A percentile compares a stretch with the other conserved stretches of the same genome.
Evolutionary conservation across 2,797 vertebrate genomes (phyloP).

Genomic region (Taenioides sp.): DNA sequence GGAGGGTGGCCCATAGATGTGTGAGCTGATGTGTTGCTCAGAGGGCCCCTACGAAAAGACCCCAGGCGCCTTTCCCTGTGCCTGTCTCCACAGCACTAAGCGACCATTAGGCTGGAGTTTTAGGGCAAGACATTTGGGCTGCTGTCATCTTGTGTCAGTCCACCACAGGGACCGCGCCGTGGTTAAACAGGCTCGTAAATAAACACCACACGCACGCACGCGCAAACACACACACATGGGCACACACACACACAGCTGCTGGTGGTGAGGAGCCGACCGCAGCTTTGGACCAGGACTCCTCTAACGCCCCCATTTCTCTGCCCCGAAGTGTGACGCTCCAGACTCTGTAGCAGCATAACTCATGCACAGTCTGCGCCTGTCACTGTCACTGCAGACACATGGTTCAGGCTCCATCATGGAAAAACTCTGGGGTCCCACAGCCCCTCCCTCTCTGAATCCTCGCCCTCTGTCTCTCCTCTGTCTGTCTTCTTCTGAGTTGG

Average conservation of each 20-base stretch:
- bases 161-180: slow-evolving; percentile 76
- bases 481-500: slow-evolving; percentile 71
- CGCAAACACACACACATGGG: slow-evolving; percentile 54
- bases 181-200: slow-evolving; percentile 81
- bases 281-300: slow-evolving; percentile 67
- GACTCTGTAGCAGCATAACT: slow-evolving; percentile 71
- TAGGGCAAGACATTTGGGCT: slow-evolving; percentile 77
- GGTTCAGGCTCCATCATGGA: slow-evolving; percentile 69
- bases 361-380: slow-evolving; percentile 55
- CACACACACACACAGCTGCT: slow-evolving; percentile 64
- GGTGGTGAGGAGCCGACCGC: slow-evolving; percentile 64
- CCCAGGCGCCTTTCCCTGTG: slow-evolving; percentile 73
- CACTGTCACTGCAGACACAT: slow-evolving; percentile 11
- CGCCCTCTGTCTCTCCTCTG: slow-evolving; percentile 66
- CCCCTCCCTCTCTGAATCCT: slow-evolving; percentile 49
- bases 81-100: slow-evolving; percentile 72
- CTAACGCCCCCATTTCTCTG: slow-evolving; percentile 54
- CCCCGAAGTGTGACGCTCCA: slow-evolving; percentile 59
- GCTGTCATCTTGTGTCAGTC: slow-evolving; percentile 78
- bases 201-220: slow-evolving; percentile 75
- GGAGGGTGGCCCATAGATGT: slow-evolving; percentile 72
- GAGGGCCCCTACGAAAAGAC: slow-evolving; percentile 74
- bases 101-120: slow-evolving; percentile 74
- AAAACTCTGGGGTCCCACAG: slow-evolving; percentile 71
- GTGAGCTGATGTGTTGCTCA: slow-evolving; percentile 77